A percentile compares a stretch with the other conserved stretches of the same genome.
phyloP scores from a whole-genome alignment of 2,113 vertebrate genomes.

The Bettongia penicillata region DNA sequence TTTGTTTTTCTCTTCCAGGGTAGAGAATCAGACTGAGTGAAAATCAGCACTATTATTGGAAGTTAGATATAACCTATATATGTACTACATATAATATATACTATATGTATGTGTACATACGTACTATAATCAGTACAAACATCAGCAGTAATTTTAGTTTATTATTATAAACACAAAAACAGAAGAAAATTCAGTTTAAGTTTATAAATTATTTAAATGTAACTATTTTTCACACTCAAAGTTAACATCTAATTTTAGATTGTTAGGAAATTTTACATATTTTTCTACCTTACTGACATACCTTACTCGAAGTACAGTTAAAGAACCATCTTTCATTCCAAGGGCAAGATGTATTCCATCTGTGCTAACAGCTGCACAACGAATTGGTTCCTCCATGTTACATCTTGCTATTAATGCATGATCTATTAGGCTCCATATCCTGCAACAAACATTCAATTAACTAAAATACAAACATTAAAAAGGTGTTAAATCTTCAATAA shows the following conservation, averaged over 20 bases:
- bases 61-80: too few relatives aligned
- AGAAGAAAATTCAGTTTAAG: not conserved
- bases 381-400: conserved; percentile 98
- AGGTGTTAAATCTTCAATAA: conserved; percentile 5
- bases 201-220: not conserved
- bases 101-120: too few relatives aligned
- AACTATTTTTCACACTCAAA: conserved; percentile 26
- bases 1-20: not conserved
- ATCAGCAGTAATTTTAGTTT: not conserved
- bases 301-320: conserved; percentile 98
- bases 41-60: conserved; percentile 20
- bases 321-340: conserved; percentile 99
- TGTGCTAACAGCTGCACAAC: conserved; percentile 95
- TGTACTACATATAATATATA: too few relatives aligned
- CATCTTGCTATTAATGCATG: conserved; percentile 98
- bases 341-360: conserved; percentile 97
- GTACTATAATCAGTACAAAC: not conserved
- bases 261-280: not conserved
- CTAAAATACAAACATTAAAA: not conserved
- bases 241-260: conserved; percentile 5
- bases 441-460: conserved; percentile 68
- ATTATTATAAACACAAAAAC: not conserved
- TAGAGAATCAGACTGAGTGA: conserved; percentile 20
- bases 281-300: conserved; percentile 70
- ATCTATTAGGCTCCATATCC: conserved; percentile 98